These are phyloP conservation scores for Nemopilema nomurai DNA, from an alignment of 30 jellyfish, hydroid and myxozoan genomes.

Conservation along the genomic window DNA sequence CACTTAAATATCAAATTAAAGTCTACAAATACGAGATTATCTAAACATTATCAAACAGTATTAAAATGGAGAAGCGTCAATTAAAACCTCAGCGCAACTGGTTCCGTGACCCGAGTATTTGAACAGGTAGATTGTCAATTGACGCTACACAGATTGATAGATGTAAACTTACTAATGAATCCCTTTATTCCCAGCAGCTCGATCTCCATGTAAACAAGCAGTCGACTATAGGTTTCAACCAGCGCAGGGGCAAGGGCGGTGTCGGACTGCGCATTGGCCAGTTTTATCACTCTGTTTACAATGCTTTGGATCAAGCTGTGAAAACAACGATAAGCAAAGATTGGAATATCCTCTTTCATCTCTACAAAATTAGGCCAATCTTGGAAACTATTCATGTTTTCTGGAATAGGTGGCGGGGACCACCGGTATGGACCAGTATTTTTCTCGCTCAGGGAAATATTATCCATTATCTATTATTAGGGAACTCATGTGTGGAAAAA, in stretches of 20 bases:
- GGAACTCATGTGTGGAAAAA: neutral
- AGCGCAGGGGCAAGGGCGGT: conserved; percentile 96
- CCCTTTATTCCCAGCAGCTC: conserved; percentile 96
- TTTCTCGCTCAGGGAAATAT: no score
- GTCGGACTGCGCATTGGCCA: conserved; percentile 73
- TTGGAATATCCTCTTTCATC: no score
- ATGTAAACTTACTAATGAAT: conserved; percentile 75
- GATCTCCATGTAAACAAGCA: conserved; percentile 95
- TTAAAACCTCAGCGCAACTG: no score
- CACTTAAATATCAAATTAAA: no score
- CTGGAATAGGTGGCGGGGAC: no score
- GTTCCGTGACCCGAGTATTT: no score
- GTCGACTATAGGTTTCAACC: conserved; percentile 93
- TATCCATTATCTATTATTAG: no score
- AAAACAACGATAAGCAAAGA: no score
- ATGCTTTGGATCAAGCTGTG: conserved; percentile 90
- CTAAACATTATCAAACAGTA: neutral
- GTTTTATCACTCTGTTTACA: conserved; percentile 77
- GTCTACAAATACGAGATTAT: no score
- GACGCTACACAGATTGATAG: neutral
- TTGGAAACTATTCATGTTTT: no score
- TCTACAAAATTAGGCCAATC: no score
- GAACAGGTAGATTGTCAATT: neutral
- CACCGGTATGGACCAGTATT: no score
- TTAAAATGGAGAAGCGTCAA: neutral